Evolutionary conservation across 2,888 invertebrate genomes (phyloP).

Genomic region (Cylloceria caligata): DNA sequence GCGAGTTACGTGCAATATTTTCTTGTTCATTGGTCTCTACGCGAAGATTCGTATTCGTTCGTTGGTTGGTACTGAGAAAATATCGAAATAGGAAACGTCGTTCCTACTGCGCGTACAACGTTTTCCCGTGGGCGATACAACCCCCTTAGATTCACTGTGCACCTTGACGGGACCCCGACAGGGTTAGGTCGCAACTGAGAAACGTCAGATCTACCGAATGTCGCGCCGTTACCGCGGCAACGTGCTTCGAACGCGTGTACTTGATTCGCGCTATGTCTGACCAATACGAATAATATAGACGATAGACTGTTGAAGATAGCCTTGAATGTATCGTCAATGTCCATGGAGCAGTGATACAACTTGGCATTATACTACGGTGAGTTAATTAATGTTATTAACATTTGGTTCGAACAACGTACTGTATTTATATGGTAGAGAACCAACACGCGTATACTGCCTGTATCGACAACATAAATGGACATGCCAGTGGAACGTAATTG

Average conservation of each 20-base stretch:
- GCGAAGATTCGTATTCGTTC: not conserved
- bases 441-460: not conserved
- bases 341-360: not conserved
- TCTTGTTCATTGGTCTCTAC: too few relatives aligned
- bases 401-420: not conserved
- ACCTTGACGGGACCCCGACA: not conserved
- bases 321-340: not conserved
- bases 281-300: not conserved
- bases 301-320: not conserved
- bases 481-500: not conserved
- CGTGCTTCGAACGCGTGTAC: not conserved
- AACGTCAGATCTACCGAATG: constrained; percentile 1
- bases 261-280: not conserved
- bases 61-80: not conserved
- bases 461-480: not conserved
- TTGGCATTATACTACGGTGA: not conserved
- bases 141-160: not conserved
- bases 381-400: not conserved
- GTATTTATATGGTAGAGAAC: too few relatives aligned
- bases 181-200: constrained; percentile 13
- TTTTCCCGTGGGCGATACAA: not conserved
- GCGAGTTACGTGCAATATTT: not conserved
- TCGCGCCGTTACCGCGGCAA: constrained; percentile 21
- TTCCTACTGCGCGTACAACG: not conserved
- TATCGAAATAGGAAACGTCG: not conserved